Evolutionary conservation across 1,140 invertebrate genomes (phyloP).

Genomic region (Vollenhovia emeryi): DNA sequence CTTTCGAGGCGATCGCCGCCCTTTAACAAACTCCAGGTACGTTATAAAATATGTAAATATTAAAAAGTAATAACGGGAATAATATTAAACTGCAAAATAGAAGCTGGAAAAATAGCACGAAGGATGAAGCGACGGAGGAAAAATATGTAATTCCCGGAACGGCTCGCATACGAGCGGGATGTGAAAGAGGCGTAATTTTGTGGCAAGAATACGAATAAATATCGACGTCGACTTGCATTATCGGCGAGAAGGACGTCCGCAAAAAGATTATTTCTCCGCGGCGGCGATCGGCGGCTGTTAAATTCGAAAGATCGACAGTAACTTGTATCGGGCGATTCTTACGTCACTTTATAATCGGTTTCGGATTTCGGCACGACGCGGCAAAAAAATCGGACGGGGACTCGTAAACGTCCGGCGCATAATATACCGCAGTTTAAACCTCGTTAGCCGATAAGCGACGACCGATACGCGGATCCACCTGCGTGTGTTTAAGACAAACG

Average conservation of each 20-base stretch:
- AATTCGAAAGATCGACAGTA: conserved; percentile 33
- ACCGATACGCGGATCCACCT: background rate
- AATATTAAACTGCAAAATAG: background rate
- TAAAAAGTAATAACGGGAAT: conserved; percentile 9
- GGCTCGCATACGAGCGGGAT: background rate
- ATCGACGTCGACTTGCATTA: conserved; percentile 13
- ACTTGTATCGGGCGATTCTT: conserved; percentile 18
- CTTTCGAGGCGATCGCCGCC: background rate
- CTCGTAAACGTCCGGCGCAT: conserved; percentile 22
- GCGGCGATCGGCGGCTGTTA: background rate
- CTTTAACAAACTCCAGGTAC: background rate
- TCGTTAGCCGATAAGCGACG: conserved; percentile 20
- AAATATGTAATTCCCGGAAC: background rate
- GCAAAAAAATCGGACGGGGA: conserved; percentile 23
- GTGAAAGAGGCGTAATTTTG: background rate
- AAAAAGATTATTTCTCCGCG: background rate
- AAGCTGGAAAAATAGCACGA: background rate
- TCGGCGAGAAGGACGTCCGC: background rate
- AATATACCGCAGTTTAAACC: conserved; percentile 39
- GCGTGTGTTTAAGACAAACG: background rate
- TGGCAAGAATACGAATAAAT: conserved; percentile 4
- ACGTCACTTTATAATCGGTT: conserved; percentile 32
- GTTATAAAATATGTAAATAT: background rate
- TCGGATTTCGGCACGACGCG: conserved; percentile 16
- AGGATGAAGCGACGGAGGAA: background rate